Evolutionary conservation across 2,888 invertebrate species (phyloP).

Genomic region (Dilophus febrilis): DNA sequence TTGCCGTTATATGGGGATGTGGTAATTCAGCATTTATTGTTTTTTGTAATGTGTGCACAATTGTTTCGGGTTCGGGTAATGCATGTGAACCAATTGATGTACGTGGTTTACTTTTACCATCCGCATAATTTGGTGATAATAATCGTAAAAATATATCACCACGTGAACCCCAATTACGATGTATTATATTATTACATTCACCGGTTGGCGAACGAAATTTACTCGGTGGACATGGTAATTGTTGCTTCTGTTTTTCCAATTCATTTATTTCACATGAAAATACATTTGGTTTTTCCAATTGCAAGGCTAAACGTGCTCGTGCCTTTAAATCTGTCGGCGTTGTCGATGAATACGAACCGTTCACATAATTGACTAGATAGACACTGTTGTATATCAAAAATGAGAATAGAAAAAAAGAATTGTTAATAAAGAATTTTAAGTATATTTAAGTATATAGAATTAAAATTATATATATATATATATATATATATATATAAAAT

Average conservation of each 20-base stretch:
- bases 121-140: slow-evolving; percentile 52
- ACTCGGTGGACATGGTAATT: slow-evolving; percentile 55
- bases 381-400: background rate
- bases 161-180: slow-evolving; percentile 67
- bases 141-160: slow-evolving; percentile 61
- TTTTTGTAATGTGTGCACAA: slow-evolving; percentile 39
- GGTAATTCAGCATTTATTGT: slow-evolving; percentile 33
- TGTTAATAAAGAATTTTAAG: too few species aligned
- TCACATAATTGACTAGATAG: slow-evolving; percentile 3
- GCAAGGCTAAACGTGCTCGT: slow-evolving; percentile 8
- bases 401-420: too few species aligned
- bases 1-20: slow-evolving; percentile 60
- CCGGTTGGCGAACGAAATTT: slow-evolving; percentile 68
- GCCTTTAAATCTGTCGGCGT: slow-evolving; percentile 9
- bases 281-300: slow-evolving; percentile 8
- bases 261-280: slow-evolving; percentile 5
- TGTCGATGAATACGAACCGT: slow-evolving; percentile 6
- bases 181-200: slow-evolving; percentile 76
- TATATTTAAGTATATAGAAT: too few species aligned
- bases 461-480: too few species aligned
- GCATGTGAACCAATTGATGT: slow-evolving; percentile 37
- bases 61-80: slow-evolving; percentile 42
- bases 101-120: slow-evolving; percentile 35
- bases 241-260: slow-evolving; percentile 14
- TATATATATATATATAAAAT: too few species aligned